Conservation (phyloP, 2,888 invertebrate species). For the Cantharis nigra region DNA sequence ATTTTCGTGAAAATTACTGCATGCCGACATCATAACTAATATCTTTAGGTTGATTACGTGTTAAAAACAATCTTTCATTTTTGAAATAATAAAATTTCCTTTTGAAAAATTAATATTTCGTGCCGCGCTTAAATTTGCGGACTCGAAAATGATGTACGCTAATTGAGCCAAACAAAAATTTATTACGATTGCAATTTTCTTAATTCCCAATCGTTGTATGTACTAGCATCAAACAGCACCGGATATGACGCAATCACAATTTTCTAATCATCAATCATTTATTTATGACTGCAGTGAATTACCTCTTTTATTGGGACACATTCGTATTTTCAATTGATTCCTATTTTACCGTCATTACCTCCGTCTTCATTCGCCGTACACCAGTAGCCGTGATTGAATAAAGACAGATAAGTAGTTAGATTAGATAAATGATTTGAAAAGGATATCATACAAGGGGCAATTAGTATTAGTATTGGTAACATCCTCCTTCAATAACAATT, state of each 20-base stretch:
- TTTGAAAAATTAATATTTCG: background rate
- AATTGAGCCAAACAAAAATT: slow-evolving; percentile 20
- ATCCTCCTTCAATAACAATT: slow-evolving; percentile 43
- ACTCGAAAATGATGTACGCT: background rate
- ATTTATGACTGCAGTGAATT: slow-evolving; percentile 55
- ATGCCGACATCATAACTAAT: background rate
- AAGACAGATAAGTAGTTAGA: slow-evolving; percentile 15
- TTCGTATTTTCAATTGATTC: slow-evolving; percentile 36
- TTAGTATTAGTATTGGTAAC: slow-evolving; percentile 42
- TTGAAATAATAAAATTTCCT: background rate
- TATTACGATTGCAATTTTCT: slow-evolving; percentile 29
- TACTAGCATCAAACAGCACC: slow-evolving; percentile 37
- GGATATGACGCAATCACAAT: slow-evolving; percentile 56
- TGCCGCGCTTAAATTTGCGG: background rate
- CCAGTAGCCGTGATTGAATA: slow-evolving; percentile 6
- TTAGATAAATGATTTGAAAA: slow-evolving; percentile 30
- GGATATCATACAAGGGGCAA: slow-evolving; percentile 36
- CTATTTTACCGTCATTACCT: slow-evolving; percentile 30
- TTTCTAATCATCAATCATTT: slow-evolving; percentile 58
- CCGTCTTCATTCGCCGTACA: slow-evolving; percentile 26
- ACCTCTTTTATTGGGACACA: slow-evolving; percentile 40
- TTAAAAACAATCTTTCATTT: background rate
- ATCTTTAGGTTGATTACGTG: background rate
- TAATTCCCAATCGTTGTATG: slow-evolving; percentile 24
- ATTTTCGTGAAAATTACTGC: background rate